These are phyloP conservation scores for Diarsia brunnea DNA, from an alignment of 2,888 invertebrate genomes.

Conservation along the genomic window DNA sequence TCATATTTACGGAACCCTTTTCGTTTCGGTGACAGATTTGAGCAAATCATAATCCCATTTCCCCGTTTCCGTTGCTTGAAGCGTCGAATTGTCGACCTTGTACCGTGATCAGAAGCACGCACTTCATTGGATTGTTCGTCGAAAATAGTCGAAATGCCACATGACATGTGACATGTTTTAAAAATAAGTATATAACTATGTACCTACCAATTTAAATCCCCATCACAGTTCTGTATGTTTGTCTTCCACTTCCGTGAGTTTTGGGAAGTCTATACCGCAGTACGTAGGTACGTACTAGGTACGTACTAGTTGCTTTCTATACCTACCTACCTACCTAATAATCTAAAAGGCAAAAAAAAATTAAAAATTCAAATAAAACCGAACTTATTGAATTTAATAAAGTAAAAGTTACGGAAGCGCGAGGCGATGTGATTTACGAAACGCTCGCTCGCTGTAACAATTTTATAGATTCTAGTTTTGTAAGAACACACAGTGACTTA, in stretches of 20 bases:
- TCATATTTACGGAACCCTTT: constrained; percentile 7
- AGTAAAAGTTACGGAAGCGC: not conserved
- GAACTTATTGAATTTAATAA: not conserved
- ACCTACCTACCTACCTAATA: too few species aligned
- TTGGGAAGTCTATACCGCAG: too few species aligned
- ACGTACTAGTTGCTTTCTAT: too few species aligned
- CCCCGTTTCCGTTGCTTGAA: not conserved
- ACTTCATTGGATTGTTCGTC: not conserved
- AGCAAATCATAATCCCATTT: constrained; percentile 26
- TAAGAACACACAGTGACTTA: not conserved
- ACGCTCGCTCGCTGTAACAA: not conserved
- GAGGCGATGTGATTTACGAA: not conserved
- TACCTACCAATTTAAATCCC: not conserved
- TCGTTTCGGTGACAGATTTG: constrained; percentile 16
- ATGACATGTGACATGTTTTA: too few species aligned
- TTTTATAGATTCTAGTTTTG: not conserved
- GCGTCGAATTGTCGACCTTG: not conserved
- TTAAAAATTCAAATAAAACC: too few species aligned
- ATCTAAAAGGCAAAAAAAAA: not conserved
- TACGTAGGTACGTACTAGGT: too few species aligned
- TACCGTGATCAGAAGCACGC: not conserved
- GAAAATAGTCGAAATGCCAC: not conserved
- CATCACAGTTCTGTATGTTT: not conserved
- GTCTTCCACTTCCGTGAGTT: not conserved
- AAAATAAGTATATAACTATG: not conserved